Base-by-base conservation (phyloP, 2,888 invertebrate species). In the Phrixothrix hirtus region DNA sequence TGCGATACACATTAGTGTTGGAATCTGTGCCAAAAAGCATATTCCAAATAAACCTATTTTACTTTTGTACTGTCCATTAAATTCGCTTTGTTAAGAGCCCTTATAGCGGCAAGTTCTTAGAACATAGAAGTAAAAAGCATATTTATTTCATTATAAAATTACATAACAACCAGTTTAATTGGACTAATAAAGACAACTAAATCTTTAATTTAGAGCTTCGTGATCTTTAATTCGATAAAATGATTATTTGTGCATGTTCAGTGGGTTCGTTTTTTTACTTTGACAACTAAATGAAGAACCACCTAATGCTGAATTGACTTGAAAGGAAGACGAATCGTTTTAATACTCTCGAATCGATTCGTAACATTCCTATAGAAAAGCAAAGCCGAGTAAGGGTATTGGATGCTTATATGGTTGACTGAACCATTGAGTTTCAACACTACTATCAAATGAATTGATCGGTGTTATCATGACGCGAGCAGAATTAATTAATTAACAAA, bases 401-500 rank as follows among this genome's bases (percentile, higher is more conserved):
- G 7, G 16, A 16, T 17, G 16, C 37, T 32, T 38, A 25, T 38
- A 46, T 38, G 46, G 37, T 46, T 46, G 37, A 31, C 21, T 46
- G 46, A 46, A 15, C 31, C 38, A 46, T 37, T 46, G 16, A 17
- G 37, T 46, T 47, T 47, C 32, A 47, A 32, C 31, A 34, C 16
- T 37, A 31, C 31, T 49, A 49, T 49, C 49, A 14, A 27, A 30
- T 29, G 31, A 42, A 17, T 25, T 42, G 42, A 49, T 49, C 49
- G 17, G 35, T 30, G 42, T 42, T 42, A 49, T 48, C 42, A 36
- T 36, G 41, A 49, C 35, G 35, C 29, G 36, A 27, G 29, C 17
- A 31, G 35, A 49, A 49, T 49, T 49, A 49, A 48, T 46, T 46
- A 46, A 47, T 49, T 49, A 49, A 49, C 35, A 49, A 49, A 41